Conservation (phyloP, 2,888 invertebrate species). For the Archaeoteleia sp. region DNA sequence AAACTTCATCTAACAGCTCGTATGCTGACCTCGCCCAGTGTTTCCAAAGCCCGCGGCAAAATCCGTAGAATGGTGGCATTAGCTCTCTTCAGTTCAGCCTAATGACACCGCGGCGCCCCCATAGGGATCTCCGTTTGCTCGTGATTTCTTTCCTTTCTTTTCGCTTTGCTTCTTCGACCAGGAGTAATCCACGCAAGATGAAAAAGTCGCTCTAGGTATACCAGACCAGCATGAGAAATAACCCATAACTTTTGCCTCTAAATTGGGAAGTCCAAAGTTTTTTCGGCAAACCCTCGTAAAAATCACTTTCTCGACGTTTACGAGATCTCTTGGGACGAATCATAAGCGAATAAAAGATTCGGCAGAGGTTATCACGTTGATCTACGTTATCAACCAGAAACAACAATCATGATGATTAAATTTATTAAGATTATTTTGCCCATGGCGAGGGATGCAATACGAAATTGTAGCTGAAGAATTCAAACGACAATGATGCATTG, state of each 20-base stretch:
- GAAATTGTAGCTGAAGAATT: too few species aligned
- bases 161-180: constrained; percentile 47
- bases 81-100: constrained; percentile 62
- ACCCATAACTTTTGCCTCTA: constrained; percentile 44
- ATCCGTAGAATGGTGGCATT: constrained; percentile 63
- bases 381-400: too few species aligned
- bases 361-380: too few species aligned
- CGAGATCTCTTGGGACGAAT: constrained; percentile 28
- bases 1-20: constrained; percentile 59
- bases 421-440: too few species aligned
- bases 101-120: constrained; percentile 69
- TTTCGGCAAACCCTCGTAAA: constrained; percentile 25
- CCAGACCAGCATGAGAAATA: constrained; percentile 35
- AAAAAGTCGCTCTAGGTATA: constrained; percentile 37
- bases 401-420: too few species aligned
- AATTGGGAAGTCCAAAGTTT: constrained; percentile 36
- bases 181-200: constrained; percentile 35
- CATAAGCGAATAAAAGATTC: constrained; percentile 21
- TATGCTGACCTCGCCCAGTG: constrained; percentile 68
- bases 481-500: too few species aligned
- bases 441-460: too few species aligned
- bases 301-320: constrained; percentile 41
- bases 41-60: constrained; percentile 64
- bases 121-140: constrained; percentile 66
- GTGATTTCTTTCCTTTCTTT: constrained; percentile 65